phyloP scores from a whole-genome alignment of 2,113 vertebrate genomes.

The Limnothrissa miodon region DNA sequence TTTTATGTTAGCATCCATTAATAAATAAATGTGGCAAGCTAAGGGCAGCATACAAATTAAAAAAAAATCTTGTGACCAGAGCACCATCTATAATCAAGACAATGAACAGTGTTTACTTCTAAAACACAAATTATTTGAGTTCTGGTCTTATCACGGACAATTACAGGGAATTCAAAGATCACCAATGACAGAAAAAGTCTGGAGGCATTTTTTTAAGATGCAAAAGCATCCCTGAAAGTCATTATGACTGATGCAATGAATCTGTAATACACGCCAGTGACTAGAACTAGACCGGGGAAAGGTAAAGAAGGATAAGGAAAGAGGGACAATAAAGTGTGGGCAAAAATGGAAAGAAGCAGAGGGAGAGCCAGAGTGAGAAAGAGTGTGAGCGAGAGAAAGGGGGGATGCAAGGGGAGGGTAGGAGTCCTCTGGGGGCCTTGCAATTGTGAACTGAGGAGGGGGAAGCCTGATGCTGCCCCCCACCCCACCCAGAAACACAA shows the following conservation, averaged over 20 bases:
- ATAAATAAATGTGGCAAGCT: no score
- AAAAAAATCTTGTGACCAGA: no score
- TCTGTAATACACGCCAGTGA: conserved; percentile 82
- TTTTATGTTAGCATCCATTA: no score
- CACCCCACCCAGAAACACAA: conserved; percentile 47
- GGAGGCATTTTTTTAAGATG: conserved; percentile 62
- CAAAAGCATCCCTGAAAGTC: background rate
- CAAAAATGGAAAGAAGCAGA: background rate
- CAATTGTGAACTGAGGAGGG: conserved; percentile 76
- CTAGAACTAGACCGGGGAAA: conserved; percentile 23
- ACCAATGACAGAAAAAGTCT: conserved; percentile 11
- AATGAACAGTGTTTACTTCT: background rate
- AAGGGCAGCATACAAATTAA: no score
- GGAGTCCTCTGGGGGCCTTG: conserved; percentile 60
- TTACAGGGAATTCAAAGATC: background rate
- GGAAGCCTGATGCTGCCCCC: conserved; percentile 70
- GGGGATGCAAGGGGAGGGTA: conserved; percentile 22
- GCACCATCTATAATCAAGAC: no score
- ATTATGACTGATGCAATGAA: conserved; percentile 73
- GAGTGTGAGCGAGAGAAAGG: conserved; percentile 34
- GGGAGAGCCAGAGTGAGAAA: conserved; percentile 22
- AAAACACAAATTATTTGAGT: background rate
- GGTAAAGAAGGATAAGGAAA: conserved; percentile 34
- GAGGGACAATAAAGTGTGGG: background rate
- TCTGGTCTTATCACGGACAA: background rate